These are phyloP conservation scores for Erannis defoliaria DNA, from an alignment of 2,888 invertebrate genomes.

Conservation along the genomic window DNA sequence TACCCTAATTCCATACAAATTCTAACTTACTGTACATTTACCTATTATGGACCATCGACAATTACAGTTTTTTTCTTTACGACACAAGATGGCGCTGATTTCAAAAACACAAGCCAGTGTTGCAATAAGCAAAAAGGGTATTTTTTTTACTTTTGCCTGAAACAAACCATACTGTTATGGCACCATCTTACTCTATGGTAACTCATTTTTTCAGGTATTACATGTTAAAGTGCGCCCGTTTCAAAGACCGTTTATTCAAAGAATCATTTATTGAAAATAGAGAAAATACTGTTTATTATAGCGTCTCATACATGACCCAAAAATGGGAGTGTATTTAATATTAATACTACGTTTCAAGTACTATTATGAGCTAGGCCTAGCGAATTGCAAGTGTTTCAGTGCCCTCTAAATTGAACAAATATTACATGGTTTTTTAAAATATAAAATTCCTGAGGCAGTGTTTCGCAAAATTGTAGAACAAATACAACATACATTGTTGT, in stretches of 20 bases:
- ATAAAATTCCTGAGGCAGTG: no score
- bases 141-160: slow-evolving; percentile 2
- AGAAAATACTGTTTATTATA: not conserved
- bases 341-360: no score
- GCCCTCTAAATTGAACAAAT: no score
- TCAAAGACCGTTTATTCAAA: slow-evolving; percentile 18
- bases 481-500: no score
- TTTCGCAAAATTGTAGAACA: no score
- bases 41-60: slow-evolving; percentile 55
- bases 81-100: slow-evolving; percentile 57
- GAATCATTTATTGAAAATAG: not conserved
- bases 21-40: slow-evolving; percentile 59
- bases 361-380: no score
- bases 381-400: not conserved
- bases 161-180: slow-evolving; percentile 72
- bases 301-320: no score
- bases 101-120: slow-evolving; percentile 11
- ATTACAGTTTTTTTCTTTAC: slow-evolving; percentile 43
- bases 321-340: no score
- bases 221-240: slow-evolving; percentile 24
- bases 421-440: no score
- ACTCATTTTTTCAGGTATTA: slow-evolving; percentile 76
- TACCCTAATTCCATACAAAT: slow-evolving; percentile 55
- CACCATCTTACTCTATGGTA: slow-evolving; percentile 84
- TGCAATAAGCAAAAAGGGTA: slow-evolving; percentile 8